Evolutionary conservation across 2,113 vertebrate species (phyloP).

Genomic region (Marmota monax): DNA sequence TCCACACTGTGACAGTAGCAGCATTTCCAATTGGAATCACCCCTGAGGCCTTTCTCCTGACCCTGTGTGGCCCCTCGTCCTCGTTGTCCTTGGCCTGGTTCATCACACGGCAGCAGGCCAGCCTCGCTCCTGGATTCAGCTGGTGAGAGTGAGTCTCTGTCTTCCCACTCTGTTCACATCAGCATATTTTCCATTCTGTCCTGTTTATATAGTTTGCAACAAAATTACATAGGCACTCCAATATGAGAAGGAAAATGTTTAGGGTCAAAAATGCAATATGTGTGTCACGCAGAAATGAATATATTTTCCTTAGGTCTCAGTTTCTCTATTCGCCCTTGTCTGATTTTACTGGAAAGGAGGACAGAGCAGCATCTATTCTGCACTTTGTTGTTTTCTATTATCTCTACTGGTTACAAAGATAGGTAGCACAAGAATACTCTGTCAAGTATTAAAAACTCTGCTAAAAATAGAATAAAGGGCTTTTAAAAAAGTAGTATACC

Average conservation of each 20-base stretch:
- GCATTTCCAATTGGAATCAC: neutral
- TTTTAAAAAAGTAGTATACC: neutral
- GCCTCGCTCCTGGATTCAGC: neutral
- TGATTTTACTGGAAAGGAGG: constrained; percentile 8
- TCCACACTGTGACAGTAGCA: neutral
- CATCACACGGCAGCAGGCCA: neutral
- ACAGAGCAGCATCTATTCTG: constrained; percentile 55
- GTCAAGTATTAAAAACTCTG: constrained; percentile 15
- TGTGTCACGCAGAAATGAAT: constrained; percentile 53
- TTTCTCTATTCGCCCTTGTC: constrained; percentile 24
- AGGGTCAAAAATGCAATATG: constrained; percentile 48
- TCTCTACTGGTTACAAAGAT: constrained; percentile 21
- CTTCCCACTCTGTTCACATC: neutral
- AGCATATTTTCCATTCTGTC: neutral
- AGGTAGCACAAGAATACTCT: constrained; percentile 3
- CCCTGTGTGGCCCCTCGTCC: neutral
- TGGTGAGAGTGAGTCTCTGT: neutral
- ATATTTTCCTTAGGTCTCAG: constrained; percentile 56
- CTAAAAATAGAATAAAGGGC: constrained; percentile 43
- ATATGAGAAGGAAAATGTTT: constrained; percentile 55
- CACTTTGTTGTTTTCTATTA: constrained; percentile 29
- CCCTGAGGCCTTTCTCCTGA: neutral
- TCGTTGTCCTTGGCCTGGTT: neutral
- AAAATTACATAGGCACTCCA: constrained; percentile 30
- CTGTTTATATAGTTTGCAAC: neutral